phyloP scores from a whole-genome alignment of 2,888 invertebrate genomes.

The Acrocyrtus sp. region DNA sequence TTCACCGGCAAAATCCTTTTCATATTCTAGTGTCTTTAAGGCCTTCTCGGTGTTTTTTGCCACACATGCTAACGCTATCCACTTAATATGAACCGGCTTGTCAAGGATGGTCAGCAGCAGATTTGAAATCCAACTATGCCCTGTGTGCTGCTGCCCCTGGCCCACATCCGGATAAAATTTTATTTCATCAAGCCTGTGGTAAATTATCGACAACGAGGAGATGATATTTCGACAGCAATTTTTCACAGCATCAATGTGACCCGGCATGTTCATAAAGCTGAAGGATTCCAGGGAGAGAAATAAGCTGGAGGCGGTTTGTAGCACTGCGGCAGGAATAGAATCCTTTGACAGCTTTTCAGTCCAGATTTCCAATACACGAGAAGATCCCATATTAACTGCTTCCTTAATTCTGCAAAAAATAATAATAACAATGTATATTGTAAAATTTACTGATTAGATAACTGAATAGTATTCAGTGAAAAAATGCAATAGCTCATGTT shows the following conservation, averaged over 20 bases:
- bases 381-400: constrained; percentile 55
- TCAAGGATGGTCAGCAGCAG: constrained; percentile 47
- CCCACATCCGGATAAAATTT: background rate
- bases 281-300: constrained; percentile 56
- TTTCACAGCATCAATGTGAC: constrained; percentile 62
- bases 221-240: constrained; percentile 58
- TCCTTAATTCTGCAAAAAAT: constrained; percentile 54
- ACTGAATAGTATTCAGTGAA: background rate
- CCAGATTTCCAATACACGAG: constrained; percentile 59
- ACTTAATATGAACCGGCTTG: constrained; percentile 57
- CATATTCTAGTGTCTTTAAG: constrained; percentile 28
- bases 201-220: constrained; percentile 41
- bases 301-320: constrained; percentile 14
- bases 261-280: constrained; percentile 58
- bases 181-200: constrained; percentile 43
- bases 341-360: constrained; percentile 46
- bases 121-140: constrained; percentile 19
- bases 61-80: constrained; percentile 55
- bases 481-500: background rate
- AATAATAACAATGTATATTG: no score
- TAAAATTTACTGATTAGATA: background rate
- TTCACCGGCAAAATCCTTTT: constrained; percentile 29
- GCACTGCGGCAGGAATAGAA: background rate
- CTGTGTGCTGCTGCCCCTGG: background rate
- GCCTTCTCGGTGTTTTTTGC: constrained; percentile 43